A percentile compares a stretch with the other conserved stretches of the same genome.
phyloP scores from a whole-genome alignment of 2,888 invertebrate species.

The Sinopyrophorus schimmeli region DNA sequence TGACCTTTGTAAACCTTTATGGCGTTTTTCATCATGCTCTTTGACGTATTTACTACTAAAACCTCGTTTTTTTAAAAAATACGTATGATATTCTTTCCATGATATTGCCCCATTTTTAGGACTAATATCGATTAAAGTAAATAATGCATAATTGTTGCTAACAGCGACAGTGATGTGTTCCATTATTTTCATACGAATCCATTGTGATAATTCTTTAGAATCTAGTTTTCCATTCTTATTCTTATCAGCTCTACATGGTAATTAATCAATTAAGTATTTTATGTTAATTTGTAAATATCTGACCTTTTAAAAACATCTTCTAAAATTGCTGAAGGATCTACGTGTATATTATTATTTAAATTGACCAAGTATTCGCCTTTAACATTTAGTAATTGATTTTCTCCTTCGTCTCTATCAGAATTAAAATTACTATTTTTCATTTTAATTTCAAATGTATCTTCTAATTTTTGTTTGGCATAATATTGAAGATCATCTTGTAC shows the following conservation, averaged over 20 bases:
- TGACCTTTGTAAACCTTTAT: slow-evolving; percentile 64
- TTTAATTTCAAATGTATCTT: slow-evolving; percentile 50
- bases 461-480: slow-evolving; percentile 34
- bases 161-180: slow-evolving; percentile 71
- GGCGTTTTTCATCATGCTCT: slow-evolving; percentile 67
- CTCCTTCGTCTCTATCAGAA: slow-evolving; percentile 55
- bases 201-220: slow-evolving; percentile 65
- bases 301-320: slow-evolving; percentile 54
- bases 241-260: slow-evolving; percentile 63
- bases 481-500: slow-evolving; percentile 5
- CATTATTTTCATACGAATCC: slow-evolving; percentile 69
- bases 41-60: slow-evolving; percentile 66
- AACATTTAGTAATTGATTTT: slow-evolving; percentile 54
- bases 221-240: slow-evolving; percentile 62
- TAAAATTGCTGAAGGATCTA: slow-evolving; percentile 49
- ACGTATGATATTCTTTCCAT: slow-evolving; percentile 80
- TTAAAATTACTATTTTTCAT: slow-evolving; percentile 59
- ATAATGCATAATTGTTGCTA: slow-evolving; percentile 67
- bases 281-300: slow-evolving; percentile 29
- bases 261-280: slow-evolving; percentile 4
- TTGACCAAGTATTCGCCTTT: slow-evolving; percentile 58
- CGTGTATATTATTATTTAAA: slow-evolving; percentile 48
- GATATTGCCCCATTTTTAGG: slow-evolving; percentile 71
- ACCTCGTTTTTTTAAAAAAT: slow-evolving; percentile 72
- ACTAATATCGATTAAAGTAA: slow-evolving; percentile 66